These are phyloP conservation scores for Marmota flaviventris DNA, from an alignment of 2,113 vertebrate genomes.

Conservation along the genomic window DNA sequence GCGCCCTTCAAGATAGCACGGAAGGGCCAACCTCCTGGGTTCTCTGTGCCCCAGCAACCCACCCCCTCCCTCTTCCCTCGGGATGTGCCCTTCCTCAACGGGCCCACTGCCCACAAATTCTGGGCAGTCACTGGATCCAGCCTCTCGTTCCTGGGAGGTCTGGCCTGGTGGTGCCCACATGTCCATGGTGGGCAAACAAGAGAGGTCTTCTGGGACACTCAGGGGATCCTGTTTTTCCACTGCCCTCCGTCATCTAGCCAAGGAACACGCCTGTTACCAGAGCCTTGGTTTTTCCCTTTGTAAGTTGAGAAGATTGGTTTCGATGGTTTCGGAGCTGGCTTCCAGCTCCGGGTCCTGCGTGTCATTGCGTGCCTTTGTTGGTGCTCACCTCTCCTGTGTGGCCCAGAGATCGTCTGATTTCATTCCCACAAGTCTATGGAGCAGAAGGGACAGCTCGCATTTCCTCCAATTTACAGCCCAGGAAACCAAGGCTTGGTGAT, in stretches of 20 bases:
- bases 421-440: neutral
- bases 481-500: neutral
- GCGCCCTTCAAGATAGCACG: neutral
- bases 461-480: neutral
- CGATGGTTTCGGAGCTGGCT: slow-evolving; percentile 28
- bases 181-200: slow-evolving; percentile 49
- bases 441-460: neutral
- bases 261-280: neutral
- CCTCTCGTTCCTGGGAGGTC: slow-evolving; percentile 75
- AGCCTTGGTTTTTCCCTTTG: neutral
- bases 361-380: neutral
- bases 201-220: slow-evolving; percentile 61
- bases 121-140: slow-evolving; percentile 41
- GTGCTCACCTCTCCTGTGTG: slow-evolving; percentile 55
- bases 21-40: fast-evolving
- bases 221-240: slow-evolving; percentile 58
- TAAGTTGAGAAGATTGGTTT: slow-evolving; percentile 73
- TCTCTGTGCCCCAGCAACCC: neutral
- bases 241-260: slow-evolving; percentile 54
- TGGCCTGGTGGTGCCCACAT: slow-evolving; percentile 54
- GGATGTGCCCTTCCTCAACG: neutral
- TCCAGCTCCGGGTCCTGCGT: neutral
- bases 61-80: neutral
- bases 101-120: neutral
- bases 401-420: slow-evolving; percentile 24